Base-by-base conservation (phyloP, 64 coral and sea anemone species). In the Anthopleura sola region DNA sequence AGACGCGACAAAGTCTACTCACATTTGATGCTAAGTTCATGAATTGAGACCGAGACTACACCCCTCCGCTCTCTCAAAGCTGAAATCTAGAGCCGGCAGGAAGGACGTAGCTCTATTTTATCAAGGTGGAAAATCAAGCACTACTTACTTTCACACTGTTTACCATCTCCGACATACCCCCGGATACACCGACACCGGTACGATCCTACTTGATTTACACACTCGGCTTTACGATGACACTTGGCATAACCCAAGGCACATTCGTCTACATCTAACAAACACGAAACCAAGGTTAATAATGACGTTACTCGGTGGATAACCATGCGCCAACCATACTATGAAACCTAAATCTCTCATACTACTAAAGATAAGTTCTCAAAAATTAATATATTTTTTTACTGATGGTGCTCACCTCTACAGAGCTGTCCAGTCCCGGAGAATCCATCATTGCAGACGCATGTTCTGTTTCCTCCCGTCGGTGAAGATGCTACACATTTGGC, bases 81-180 rank as follows among this genome's bases (percentile, higher is more conserved):
- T n/a, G n/a, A n/a, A n/a, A n/a, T n/a, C n/a, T n/a, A n/a, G n/a
- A n/a, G n/a, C n/a, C n/a, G n/a, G n/a, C n/a, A n/a, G n/a, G n/a
- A n/a, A n/a, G n/a, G n/a, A n/a, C n/a, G n/a, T n/a, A n/a, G 12
- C 7, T 44, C 7, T 7, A 44, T 44, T 44, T 44, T 44, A 44
- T 44, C 39, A 62, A 62, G n/a, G 58, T 62, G n/a, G 58, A 0
- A 71, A 33, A 71, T 31, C 29, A 28, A n/a, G 6, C 1, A 69
- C 0, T 6, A 79, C 89, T 86, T 48, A 91, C 89, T 84, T 23
- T 81, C 48, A 79, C 89, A 91, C 34, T 82, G 32, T 36, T 55
- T 12, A 28, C 89, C 89, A 49, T 91, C 84, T n/a, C 89, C 89
- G 76, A 86, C 84, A 82, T 86, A 91, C 14, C 89, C 89, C 10